These are phyloP conservation scores for Chorisops tibialis DNA, from an alignment of 2,888 invertebrate species.

Conservation along the genomic window DNA sequence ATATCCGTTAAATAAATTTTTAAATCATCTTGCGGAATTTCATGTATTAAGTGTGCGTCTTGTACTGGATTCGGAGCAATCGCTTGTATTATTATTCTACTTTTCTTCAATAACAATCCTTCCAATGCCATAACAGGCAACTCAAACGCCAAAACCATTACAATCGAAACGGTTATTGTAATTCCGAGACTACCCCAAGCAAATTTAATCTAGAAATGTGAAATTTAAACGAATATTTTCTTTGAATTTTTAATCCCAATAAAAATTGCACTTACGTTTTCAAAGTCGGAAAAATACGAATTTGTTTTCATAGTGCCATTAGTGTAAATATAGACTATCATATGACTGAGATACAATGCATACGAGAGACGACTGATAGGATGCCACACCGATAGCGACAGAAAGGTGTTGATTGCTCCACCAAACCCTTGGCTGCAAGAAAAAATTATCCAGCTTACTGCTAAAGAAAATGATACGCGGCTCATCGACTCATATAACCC, in stretches of 20 bases:
- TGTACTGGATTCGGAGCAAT: too few species aligned
- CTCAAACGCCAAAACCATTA: constrained; percentile 34
- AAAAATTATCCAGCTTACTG: constrained; percentile 37
- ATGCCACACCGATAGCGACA: constrained; percentile 35
- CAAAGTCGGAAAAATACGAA: constrained; percentile 30
- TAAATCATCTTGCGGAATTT: too few species aligned
- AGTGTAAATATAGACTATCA: constrained; percentile 30
- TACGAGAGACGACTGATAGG: constrained; percentile 35
- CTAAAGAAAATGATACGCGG: constrained; percentile 33
- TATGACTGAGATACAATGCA: constrained; percentile 35
- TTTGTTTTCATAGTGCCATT: constrained; percentile 27
- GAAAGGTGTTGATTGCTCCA: constrained; percentile 34
- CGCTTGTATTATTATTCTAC: too few species aligned
- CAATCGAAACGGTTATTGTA: constrained; percentile 27
- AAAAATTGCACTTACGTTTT: constrained; percentile 27
- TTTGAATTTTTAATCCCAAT: neutral
- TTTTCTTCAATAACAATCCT: constrained; percentile 28
- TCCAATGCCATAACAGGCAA: constrained; percentile 33
- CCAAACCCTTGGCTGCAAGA: constrained; percentile 36
- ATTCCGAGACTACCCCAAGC: constrained; percentile 34
- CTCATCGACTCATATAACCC: constrained; percentile 32
- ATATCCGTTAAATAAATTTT: too few species aligned
- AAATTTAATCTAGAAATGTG: constrained; percentile 27
- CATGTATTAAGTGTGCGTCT: too few species aligned
- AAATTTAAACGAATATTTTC: neutral